Evolutionary conservation across 2,888 invertebrate species (phyloP).

Genomic region (Dimorphilus gyrociliatus): DNA sequence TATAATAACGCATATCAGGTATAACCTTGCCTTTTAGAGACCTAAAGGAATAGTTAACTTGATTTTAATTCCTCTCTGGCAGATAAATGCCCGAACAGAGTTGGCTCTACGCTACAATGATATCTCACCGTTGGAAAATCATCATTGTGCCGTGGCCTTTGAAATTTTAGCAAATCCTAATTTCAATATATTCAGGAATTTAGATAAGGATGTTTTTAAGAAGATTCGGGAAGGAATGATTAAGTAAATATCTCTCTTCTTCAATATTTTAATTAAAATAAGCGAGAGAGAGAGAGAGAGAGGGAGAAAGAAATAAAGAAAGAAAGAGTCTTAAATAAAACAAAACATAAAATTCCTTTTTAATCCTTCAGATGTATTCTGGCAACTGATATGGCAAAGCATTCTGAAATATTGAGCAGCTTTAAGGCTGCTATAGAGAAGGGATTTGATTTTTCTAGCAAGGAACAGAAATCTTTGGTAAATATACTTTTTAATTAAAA

Average conservation of each 20-base stretch:
- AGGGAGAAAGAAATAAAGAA: too few species aligned
- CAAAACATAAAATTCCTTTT: too few species aligned
- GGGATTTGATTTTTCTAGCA: slow-evolving; percentile 26
- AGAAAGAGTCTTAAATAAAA: too few species aligned
- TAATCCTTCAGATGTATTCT: slow-evolving; percentile 28
- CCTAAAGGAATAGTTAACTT: background rate
- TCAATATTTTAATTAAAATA: background rate
- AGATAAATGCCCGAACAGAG: slow-evolving; percentile 37
- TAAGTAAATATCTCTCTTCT: slow-evolving; percentile 14
- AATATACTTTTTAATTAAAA: slow-evolving; percentile 9
- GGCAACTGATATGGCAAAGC: slow-evolving; percentile 37
- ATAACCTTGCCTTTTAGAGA: slow-evolving; percentile 2
- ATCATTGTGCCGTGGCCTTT: slow-evolving; percentile 36
- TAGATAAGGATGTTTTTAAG: slow-evolving; percentile 32
- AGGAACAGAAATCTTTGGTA: slow-evolving; percentile 27
- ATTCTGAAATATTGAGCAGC: slow-evolving; percentile 30
- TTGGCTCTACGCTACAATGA: slow-evolving; percentile 36
- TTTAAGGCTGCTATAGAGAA: slow-evolving; percentile 24
- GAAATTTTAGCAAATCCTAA: slow-evolving; percentile 25
- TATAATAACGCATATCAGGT: slow-evolving; percentile 37
- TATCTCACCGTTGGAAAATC: slow-evolving; percentile 36
- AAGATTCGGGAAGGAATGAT: slow-evolving; percentile 61
- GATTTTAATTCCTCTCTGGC: slow-evolving; percentile 4
- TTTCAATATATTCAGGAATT: slow-evolving; percentile 23
- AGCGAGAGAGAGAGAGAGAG: too few species aligned